A percentile compares a stretch with the other conserved stretches of the same genome.
Conservation (phyloP, 2,888 invertebrate genomes). For the Orthonychiurus folsomi region DNA sequence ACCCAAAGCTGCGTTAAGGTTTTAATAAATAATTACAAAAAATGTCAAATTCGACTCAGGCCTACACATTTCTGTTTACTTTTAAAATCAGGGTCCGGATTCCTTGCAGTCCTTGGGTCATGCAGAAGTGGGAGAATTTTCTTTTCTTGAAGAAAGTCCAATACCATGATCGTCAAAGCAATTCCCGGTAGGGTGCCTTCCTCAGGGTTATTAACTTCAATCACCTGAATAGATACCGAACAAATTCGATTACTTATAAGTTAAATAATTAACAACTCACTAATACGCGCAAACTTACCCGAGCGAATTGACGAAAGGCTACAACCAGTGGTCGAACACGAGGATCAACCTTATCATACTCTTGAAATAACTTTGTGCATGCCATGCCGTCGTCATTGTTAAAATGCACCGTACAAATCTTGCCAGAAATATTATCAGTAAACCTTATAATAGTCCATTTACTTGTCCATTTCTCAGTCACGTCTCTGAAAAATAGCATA, state of each 20-base stretch:
- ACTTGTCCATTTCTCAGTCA: constrained; percentile 44
- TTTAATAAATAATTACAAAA: background rate
- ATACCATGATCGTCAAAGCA: constrained; percentile 47
- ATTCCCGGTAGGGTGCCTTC: constrained; percentile 48
- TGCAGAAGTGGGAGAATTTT: constrained; percentile 47
- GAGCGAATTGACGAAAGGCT: constrained; percentile 45
- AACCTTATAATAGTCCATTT: constrained; percentile 44
- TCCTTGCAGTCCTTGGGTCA: constrained; percentile 31
- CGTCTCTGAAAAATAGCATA: constrained; percentile 36
- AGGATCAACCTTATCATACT: constrained; percentile 42
- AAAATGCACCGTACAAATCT: constrained; percentile 43
- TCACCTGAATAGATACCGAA: background rate
- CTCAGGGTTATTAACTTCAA: constrained; percentile 44
- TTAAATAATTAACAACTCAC: too few relatives aligned
- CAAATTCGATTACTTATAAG: too few relatives aligned
- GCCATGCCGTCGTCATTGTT: constrained; percentile 42
- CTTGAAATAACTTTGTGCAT: constrained; percentile 40
- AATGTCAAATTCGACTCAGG: background rate
- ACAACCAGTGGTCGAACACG: constrained; percentile 42
- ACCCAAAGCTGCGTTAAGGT: background rate
- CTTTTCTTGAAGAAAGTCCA: constrained; percentile 48
- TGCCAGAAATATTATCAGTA: constrained; percentile 39
- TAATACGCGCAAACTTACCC: constrained; percentile 41
- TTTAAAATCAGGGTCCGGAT: too few relatives aligned
- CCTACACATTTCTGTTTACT: too few relatives aligned